phyloP scores from a whole-genome alignment of 2,113 vertebrate species.

The Oplegnathus fasciatus region DNA sequence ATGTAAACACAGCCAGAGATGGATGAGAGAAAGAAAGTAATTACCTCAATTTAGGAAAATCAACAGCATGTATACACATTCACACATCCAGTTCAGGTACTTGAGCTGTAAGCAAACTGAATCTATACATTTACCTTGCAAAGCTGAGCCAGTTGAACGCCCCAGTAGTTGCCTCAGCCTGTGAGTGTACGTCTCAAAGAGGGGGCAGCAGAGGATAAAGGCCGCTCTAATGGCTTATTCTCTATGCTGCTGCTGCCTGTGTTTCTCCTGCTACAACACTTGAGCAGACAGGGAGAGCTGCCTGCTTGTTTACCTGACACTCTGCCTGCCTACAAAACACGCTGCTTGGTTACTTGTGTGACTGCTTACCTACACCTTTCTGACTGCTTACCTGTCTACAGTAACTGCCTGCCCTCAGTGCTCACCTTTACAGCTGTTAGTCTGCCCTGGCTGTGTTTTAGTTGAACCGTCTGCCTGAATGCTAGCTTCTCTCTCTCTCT shows the following conservation, averaged over 20 bases:
- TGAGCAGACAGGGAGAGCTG: slow-evolving; percentile 76
- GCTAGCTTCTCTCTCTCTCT: slow-evolving; percentile 30
- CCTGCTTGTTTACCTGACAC: slow-evolving; percentile 61
- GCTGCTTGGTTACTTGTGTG: slow-evolving; percentile 31
- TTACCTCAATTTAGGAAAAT: background rate
- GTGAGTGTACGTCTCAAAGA: slow-evolving; percentile 51
- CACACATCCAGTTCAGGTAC: background rate
- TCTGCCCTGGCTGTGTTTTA: slow-evolving; percentile 29
- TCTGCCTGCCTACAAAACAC: slow-evolving; percentile 28
- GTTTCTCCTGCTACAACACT: slow-evolving; percentile 73
- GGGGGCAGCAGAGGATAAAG: slow-evolving; percentile 56
- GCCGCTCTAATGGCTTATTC: slow-evolving; percentile 74
- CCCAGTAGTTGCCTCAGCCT: slow-evolving; percentile 42
- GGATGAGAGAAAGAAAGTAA: slow-evolving; percentile 16
- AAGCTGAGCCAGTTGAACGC: slow-evolving; percentile 40
- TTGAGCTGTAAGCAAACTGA: slow-evolving; percentile 13
- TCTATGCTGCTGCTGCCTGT: slow-evolving; percentile 76
- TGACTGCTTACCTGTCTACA: slow-evolving; percentile 35
- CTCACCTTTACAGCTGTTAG: slow-evolving; percentile 56
- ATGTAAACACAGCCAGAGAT: slow-evolving; percentile 30
- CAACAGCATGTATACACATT: background rate
- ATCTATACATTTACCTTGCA: slow-evolving; percentile 68
- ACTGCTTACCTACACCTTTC: slow-evolving; percentile 29
- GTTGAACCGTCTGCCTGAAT: slow-evolving; percentile 23
- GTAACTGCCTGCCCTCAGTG: slow-evolving; percentile 10